Conservation (phyloP, 2,113 vertebrate genomes). For the Psophia crepitans region DNA sequence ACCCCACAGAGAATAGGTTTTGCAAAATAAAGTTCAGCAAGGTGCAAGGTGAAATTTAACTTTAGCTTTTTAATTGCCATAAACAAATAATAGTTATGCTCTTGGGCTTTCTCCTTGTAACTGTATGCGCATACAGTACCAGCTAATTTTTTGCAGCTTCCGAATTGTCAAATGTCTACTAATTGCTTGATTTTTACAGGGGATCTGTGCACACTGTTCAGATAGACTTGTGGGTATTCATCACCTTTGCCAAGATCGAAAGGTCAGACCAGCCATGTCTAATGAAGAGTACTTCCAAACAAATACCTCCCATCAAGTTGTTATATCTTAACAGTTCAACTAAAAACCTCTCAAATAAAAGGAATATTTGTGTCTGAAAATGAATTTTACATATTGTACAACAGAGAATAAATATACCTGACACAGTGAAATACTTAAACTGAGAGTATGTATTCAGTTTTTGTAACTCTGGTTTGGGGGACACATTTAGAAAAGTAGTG, state of each 20-base stretch:
- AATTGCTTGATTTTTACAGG: background rate
- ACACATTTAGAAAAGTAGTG: background rate
- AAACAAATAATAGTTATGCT: background rate
- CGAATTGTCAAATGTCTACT: background rate
- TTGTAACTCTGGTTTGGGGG: background rate
- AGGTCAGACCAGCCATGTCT: background rate
- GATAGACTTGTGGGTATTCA: background rate
- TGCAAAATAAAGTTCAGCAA: slow-evolving; percentile 24
- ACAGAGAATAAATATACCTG: background rate
- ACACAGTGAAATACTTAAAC: background rate
- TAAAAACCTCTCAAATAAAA: background rate
- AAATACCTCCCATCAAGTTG: background rate
- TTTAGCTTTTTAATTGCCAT: background rate
- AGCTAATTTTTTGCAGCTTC: background rate
- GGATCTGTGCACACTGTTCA: background rate
- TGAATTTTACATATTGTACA: background rate
- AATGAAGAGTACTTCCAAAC: background rate
- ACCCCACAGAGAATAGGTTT: background rate
- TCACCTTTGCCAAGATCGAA: background rate
- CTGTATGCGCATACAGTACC: background rate
- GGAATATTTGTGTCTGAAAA: background rate
- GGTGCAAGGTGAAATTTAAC: slow-evolving; percentile 20
- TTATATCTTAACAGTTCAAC: background rate
- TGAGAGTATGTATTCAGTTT: background rate
- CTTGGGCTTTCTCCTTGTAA: background rate